Evolutionary conservation across 2,113 vertebrate genomes (phyloP), one percentile per base, ranked within the genome.

Genomic region (Capreolus pygargus): DNA sequence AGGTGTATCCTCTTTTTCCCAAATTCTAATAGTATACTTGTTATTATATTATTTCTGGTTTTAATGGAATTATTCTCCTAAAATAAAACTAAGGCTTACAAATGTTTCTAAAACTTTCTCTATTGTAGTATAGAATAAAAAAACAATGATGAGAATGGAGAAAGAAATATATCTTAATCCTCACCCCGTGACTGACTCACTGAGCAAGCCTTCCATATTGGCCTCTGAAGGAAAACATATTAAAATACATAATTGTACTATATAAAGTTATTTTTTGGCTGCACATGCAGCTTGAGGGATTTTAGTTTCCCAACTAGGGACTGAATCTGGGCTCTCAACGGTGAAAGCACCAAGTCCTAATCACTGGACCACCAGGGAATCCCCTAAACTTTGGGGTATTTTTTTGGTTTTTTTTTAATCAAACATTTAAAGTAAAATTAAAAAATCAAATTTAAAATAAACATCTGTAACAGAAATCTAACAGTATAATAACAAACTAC

Each of bases 151-250:
- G 6, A 95, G 19, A 89, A 96, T 30, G 43, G 6, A 95, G 36
- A 95, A 91, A 94, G 28, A 88, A 98, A 50, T 58, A 43, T 19
- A 15, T 85, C 64, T 93, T 85, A 91, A 78, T 95, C 89, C 21
- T 30, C 54, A 95, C 13, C 28, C 81, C 8, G 9, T 33, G 55
- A 96, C 0, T 83, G 47, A 91, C 1, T 54, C 52, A 79, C 1
- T 92, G 36, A 89, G 45, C 9, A 96, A 92, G 39, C n/a, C 30
- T 74, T 52, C 64, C 93, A 36, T 11, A 81, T 2, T 85, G 45
- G 52, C 7, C 55, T 94, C 70, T 91, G 52, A 96, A 94, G 94
- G 27, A 79, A 93, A 30, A 58, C 58, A 84, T 11, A 50, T 57
- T 89, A 61, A 88, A 86, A 94, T 57, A 45, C 1, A 45, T 78